A percentile compares a stretch with the other conserved stretches of the same genome.
phyloP scores from a whole-genome alignment of 2,113 vertebrate genomes.

The Acinonyx jubatus region DNA sequence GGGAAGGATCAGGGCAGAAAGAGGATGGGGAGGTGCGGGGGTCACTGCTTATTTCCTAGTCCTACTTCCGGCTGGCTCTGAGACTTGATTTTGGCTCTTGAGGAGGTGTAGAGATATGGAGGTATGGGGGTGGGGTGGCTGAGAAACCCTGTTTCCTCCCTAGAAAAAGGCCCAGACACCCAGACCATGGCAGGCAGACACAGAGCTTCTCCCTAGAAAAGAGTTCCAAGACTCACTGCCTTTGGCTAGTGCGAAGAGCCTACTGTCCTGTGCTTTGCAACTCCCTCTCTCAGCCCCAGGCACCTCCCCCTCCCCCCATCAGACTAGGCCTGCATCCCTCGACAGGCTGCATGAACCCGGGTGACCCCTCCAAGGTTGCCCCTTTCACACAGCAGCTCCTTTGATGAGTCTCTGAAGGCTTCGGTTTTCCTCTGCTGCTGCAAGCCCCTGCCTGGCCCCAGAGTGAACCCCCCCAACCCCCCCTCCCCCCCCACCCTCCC shows the following conservation, averaged over 20 bases:
- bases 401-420: slow-evolving; percentile 51
- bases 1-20: background rate
- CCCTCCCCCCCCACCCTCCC: background rate
- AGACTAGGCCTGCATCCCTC: background rate
- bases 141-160: background rate
- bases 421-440: background rate
- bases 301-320: background rate
- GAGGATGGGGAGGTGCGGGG: accelerated
- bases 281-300: background rate
- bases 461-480: background rate
- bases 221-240: background rate
- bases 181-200: background rate
- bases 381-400: slow-evolving; percentile 50
- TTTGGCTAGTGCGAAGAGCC: accelerated
- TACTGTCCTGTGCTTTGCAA: background rate
- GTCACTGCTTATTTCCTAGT: background rate
- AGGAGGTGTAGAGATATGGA: background rate
- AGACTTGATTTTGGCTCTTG: background rate
- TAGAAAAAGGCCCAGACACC: background rate
- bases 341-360: background rate
- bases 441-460: slow-evolving; percentile 4
- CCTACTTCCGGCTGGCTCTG: background rate
- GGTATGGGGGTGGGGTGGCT: background rate
- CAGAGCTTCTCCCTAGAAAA: background rate
- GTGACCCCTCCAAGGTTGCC: slow-evolving; percentile 3